phyloP scores from a whole-genome alignment of 2,888 invertebrate genomes.

The Parnassius orleans region DNA sequence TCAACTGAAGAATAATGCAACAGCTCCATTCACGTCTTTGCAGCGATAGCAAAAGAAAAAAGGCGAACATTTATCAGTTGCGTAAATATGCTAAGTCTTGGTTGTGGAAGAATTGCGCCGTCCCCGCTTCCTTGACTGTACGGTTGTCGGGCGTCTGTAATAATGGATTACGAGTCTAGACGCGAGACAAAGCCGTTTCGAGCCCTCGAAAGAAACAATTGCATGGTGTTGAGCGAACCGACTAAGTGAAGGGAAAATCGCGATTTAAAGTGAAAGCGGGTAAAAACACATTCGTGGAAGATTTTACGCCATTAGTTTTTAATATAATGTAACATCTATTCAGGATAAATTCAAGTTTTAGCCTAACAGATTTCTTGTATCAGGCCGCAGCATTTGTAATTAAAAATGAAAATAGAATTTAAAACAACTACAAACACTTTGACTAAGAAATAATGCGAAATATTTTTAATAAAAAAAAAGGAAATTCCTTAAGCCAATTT shows the following conservation, averaged over 20 bases:
- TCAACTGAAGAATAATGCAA: constrained; percentile 63
- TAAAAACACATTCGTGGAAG: too few species aligned
- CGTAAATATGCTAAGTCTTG: constrained; percentile 71
- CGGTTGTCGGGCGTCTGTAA: constrained; percentile 54
- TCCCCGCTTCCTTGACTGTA: constrained; percentile 50
- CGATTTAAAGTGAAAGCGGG: constrained; percentile 16
- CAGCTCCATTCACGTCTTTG: constrained; percentile 58
- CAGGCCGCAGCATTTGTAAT: too few species aligned
- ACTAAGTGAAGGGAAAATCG: constrained; percentile 24
- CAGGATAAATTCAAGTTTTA: too few species aligned
- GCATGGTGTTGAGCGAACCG: constrained; percentile 34
- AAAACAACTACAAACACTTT: too few species aligned
- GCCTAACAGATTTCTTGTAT: too few species aligned
- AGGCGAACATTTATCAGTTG: constrained; percentile 68
- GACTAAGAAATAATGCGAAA: too few species aligned
- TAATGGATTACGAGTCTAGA: constrained; percentile 78
- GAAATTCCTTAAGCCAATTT: too few species aligned
- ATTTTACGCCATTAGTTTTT: too few species aligned
- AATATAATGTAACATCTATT: too few species aligned
- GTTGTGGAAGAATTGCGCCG: constrained; percentile 55
- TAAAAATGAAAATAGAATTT: too few species aligned
- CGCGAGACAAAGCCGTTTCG: constrained; percentile 71
- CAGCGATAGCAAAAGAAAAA: constrained; percentile 61
- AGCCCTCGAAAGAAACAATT: constrained; percentile 48
- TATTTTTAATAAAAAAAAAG: too few species aligned